Base-by-base conservation (phyloP, 1,140 invertebrate species). In the Diorhabda sublineata region DNA sequence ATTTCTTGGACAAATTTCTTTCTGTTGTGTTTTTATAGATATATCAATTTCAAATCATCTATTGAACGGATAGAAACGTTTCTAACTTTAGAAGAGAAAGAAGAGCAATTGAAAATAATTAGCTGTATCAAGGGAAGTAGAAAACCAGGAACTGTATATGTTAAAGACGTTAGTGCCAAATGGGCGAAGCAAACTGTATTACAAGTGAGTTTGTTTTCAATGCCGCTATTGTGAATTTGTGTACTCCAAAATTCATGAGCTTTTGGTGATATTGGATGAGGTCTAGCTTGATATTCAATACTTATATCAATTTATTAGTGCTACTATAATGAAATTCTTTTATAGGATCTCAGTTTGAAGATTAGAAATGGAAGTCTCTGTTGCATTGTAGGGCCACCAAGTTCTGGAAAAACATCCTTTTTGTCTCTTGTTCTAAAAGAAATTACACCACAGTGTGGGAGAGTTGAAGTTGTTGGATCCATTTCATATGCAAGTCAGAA, bases 401-500 rank as follows among this genome's bases (percentile, higher is more conserved):
- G 58, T 45, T 59, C 65, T 4, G 65, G 57, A 2, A 67, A 67
- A 67, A 67, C 57, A 6, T 59, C 65, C 45, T 60, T 67, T 5
- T 8, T 67, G 7, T 11, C 63, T 56, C 57, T 73, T 11, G 83
- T 94, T 56, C 78, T 94, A 58, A 85, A 87, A 56, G 93, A 94
- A 80, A 70, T 93, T 9, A 84, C 86, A 41, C 75, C 88, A 41
- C 78, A 80, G 0, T 78, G 83, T 9, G 93, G 93, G 0, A 83
- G 84, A 7, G 71, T 92, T 8, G 81, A 81, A 5, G 78, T 93
- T 2, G 82, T 85, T 3, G 90, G 90, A 3, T 77, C 78, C 0
- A 76, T 93, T 3, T 87, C 90, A 0, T 93, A 91, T 77, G 87
- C 89, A 1, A 88, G 90, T 62, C 91, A 94, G 77, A 90, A 92